These are phyloP conservation scores for Coryphaenoides rupestris DNA, from an alignment of 2,113 vertebrate genomes.

Conservation along the genomic window DNA sequence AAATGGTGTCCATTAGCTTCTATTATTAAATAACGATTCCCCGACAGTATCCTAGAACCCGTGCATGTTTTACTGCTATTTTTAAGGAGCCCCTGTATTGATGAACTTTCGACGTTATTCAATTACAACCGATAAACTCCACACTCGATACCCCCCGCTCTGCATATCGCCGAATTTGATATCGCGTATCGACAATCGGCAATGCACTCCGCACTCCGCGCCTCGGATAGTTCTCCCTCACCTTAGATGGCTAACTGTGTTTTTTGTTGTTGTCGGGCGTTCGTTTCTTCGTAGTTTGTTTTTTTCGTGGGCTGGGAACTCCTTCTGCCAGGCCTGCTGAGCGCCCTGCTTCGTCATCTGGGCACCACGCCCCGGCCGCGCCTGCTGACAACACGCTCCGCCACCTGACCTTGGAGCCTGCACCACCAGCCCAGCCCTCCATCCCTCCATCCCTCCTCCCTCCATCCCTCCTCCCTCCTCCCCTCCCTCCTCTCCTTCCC, in stretches of 20 bases:
- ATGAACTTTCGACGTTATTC: no score
- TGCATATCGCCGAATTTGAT: not conserved
- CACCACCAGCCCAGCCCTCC: constrained; percentile 43
- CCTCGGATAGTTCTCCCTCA: no score
- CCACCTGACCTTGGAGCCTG: constrained; percentile 64
- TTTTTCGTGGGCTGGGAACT: constrained; percentile 47
- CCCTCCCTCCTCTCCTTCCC: not conserved
- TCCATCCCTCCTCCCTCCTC: constrained; percentile 1
- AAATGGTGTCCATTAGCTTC: constrained; percentile 16
- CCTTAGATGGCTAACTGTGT: no score
- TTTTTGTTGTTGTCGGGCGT: constrained; percentile 1
- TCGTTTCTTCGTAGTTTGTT: constrained; percentile 25
- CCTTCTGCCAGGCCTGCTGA: constrained; percentile 56
- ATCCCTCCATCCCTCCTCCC: not conserved
- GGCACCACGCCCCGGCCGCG: constrained; percentile 65
- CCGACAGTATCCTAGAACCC: not conserved
- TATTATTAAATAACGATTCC: constrained; percentile 10
- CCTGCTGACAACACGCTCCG: constrained; percentile 48
- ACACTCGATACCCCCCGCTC: constrained; percentile 16
- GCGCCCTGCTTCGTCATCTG: constrained; percentile 65
- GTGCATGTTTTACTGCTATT: not conserved
- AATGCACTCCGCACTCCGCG: no score
- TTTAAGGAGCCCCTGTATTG: not conserved
- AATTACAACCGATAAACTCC: not conserved
- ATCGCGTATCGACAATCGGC: no score